phyloP scores from a whole-genome alignment of 2,888 invertebrate species.

The Hyppa rectilinea region DNA sequence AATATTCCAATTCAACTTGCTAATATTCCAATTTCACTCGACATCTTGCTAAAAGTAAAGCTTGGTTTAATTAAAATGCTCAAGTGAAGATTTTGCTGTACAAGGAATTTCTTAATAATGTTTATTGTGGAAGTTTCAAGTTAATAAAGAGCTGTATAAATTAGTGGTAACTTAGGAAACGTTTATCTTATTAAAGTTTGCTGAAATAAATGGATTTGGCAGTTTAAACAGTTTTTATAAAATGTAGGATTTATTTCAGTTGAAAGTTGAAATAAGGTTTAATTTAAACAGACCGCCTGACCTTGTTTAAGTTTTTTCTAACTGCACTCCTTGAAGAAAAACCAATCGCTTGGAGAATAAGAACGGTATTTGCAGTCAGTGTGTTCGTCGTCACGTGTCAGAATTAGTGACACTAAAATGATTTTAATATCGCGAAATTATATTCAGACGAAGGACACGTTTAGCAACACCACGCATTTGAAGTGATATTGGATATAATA shows the following conservation, averaged over 20 bases:
- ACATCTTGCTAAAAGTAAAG: constrained; percentile 24
- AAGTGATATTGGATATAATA: not conserved
- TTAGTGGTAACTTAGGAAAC: constrained; percentile 29
- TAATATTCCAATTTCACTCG: constrained; percentile 64
- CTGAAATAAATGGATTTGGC: constrained; percentile 1
- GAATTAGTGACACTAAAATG: no score
- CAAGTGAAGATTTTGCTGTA: constrained; percentile 33
- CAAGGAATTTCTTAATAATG: constrained; percentile 10
- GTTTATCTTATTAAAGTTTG: constrained; percentile 3
- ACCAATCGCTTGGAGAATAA: not conserved
- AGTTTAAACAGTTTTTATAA: not conserved
- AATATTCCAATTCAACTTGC: constrained; percentile 66
- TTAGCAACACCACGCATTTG: not conserved
- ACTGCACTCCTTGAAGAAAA: not conserved
- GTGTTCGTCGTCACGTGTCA: not conserved
- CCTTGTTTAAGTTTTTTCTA: no score
- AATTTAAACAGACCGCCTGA: not conserved
- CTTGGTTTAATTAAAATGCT: constrained; percentile 32
- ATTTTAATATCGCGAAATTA: not conserved
- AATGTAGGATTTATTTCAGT: not conserved
- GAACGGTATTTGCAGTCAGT: not conserved
- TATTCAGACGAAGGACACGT: not conserved
- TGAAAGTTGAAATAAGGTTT: not conserved
- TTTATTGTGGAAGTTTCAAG: constrained; percentile 32
- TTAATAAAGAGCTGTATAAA: constrained; percentile 19